Base-by-base conservation (phyloP, 1,140 invertebrate genomes). In the Gryon sp. region DNA sequence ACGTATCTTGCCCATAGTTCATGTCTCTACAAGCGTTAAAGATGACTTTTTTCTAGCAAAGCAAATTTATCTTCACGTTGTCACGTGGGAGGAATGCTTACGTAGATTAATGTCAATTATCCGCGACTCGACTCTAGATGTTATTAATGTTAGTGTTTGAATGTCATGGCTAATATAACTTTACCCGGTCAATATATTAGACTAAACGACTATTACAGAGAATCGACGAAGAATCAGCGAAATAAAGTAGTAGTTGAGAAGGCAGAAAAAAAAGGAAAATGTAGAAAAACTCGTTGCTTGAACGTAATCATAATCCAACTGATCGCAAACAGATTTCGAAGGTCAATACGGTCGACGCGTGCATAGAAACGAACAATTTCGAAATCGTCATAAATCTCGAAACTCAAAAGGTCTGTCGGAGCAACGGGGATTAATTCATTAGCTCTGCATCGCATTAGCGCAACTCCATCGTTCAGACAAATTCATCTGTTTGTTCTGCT, bases 41-140 rank as follows among this genome's bases (percentile, higher is more conserved):
- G 69, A 57, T 73, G 55, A 57, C 55, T 78, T 78, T 78, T 78
- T 74, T 69, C 69, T 53, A 70, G 45, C 76, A 78, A 78, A 78
- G 74, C 76, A 78, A 78, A 78, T 78, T 74, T 70, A 78, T 74
- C 76, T 78, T 78, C 65, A 11, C 52, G 52, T 52, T 69, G 69
- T 74, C 69, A 78, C 65, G 76, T 78, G 63, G 69, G 76, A 78
- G 52, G 69, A 78, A 78, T 74, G 76, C 69, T 69, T 73, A 70
- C 48, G 75, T 55, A 73, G 68, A 78, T 78, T 74, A 78, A 78
- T 74, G 65, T 65, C 76, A 78, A 74, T 78, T 78, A 78, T 78
- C 76, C 69, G 40, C 57, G 30, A 62, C 26, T 68, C 36, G 75
- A 48, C 48, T 65, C 57, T 78, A 57, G 53, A 40, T 36, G 32